These are phyloP conservation scores for Lydus trimaculatus DNA, from an alignment of 2,888 invertebrate genomes.

Conservation along the genomic window DNA sequence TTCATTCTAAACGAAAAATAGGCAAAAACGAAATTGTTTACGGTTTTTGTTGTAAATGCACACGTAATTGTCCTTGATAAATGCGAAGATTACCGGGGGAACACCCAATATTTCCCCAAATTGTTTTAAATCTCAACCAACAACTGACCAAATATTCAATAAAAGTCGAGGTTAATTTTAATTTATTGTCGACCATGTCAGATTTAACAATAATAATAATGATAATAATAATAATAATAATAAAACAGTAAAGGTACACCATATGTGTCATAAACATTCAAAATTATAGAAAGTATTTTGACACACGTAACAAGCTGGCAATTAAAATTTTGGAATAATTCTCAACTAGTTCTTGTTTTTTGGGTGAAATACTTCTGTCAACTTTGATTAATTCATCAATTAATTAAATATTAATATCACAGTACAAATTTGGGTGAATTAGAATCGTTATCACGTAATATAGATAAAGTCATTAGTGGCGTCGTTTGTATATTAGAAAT, in stretches of 20 bases:
- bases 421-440: no score
- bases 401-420: no score
- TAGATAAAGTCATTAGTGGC: no score
- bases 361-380: not conserved
- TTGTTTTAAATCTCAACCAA: not conserved
- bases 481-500: not conserved
- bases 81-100: not conserved
- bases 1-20: not conserved
- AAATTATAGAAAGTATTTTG: not conserved
- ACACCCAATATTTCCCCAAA: not conserved
- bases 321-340: not conserved
- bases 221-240: not conserved
- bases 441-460: no score
- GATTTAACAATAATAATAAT: not conserved
- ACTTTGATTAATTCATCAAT: not conserved
- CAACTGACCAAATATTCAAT: not conserved
- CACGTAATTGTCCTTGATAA: not conserved
- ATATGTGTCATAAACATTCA: conserved; percentile 4
- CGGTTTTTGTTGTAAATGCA: not conserved
- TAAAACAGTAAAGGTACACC: not conserved
- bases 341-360: not conserved
- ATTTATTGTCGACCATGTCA: not conserved
- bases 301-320: not conserved
- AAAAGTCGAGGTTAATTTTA: conserved; percentile 2
- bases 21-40: not conserved